Conservation (phyloP, 2,888 invertebrate genomes). For the Eupithecia subfuscata region DNA sequence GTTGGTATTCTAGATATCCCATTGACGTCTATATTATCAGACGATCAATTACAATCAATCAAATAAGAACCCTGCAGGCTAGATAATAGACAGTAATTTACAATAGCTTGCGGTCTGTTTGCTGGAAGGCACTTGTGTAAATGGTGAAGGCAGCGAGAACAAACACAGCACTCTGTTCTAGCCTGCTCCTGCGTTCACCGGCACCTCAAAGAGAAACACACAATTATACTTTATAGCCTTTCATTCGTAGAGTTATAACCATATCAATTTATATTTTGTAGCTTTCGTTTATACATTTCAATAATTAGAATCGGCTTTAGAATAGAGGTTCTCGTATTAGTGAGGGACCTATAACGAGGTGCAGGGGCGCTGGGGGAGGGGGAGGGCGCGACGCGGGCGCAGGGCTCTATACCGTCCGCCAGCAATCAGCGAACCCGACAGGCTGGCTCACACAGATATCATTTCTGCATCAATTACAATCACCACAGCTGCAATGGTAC, state of each 20-base stretch:
- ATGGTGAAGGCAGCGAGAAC: slow-evolving; percentile 49
- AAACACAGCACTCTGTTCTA: slow-evolving; percentile 23
- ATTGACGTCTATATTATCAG: slow-evolving; percentile 71
- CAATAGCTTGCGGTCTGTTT: slow-evolving; percentile 48
- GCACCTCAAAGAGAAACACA: slow-evolving; percentile 22
- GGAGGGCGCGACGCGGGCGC: not conserved
- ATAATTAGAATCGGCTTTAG: slow-evolving; percentile 9
- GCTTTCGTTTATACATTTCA: slow-evolving; percentile 15
- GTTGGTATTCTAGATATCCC: slow-evolving; percentile 37
- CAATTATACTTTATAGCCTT: slow-evolving; percentile 18
- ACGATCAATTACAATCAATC: slow-evolving; percentile 46
- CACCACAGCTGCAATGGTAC: not conserved
- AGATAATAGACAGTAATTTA: slow-evolving; percentile 49
- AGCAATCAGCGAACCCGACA: not conserved
- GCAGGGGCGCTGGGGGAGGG: not conserved
- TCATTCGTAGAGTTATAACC: slow-evolving; percentile 17
- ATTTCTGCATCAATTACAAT: not conserved
- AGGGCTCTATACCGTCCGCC: not conserved
- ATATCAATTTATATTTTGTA: slow-evolving; percentile 15
- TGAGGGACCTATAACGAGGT: not conserved
- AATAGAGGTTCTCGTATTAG: not conserved
- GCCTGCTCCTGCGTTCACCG: slow-evolving; percentile 2
- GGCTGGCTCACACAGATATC: not conserved
- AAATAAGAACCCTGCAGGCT: slow-evolving; percentile 52
- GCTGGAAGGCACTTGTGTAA: slow-evolving; percentile 75